Base-by-base conservation (phyloP, 92 coral and sea anemone species). In the Heliopora coerulea region DNA sequence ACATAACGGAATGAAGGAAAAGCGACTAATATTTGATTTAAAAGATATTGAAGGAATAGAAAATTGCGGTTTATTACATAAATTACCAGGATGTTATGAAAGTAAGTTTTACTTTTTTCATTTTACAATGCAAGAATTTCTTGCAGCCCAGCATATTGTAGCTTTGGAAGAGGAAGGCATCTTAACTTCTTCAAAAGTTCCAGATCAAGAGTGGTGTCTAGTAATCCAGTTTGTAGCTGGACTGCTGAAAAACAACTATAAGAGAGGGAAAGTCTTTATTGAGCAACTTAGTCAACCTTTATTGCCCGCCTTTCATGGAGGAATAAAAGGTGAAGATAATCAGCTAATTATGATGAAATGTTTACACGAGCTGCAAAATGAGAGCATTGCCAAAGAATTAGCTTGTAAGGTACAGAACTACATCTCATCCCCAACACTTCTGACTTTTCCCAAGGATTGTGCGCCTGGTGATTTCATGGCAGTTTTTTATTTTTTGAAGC, bases 221-320 rank as follows among this genome's bases (percentile, higher is more conserved):
- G 72, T 65, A 3, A 49, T 65, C 26, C 72, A 65, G 54, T 65
- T 65, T n/a, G n/a, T 65, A 26, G 72, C 72, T 23, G 72, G 72
- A 40, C 20, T 65, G 19, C 46, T 65, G 7, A n/a, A 31, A 40
- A 19, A 42, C 54, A 65, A 65, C 37, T 35, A n/a, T 0, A 40
- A 65, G 54, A n/a, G n/a, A n/a, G 46, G 2, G 2, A 26, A 28
- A 35, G 56, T 0, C 14, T 0, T 13, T 17, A 61, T 10, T 3
- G 40, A 39, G 40, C 54, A 40, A 25, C 3, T 17, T 15, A 3
- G 37, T 28, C 19, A 20, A 39, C 13, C 13, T 27, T 37, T 37
- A 4, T 37, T 37, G 5, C 6, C 5, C 5, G 6, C 5, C 42
- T 37, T 37, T 37, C 5, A 37, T 4, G 42, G 42, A 5, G n/a